Base-by-base conservation (phyloP, 2,888 invertebrate genomes). In the Leistus spinibarbis region DNA sequence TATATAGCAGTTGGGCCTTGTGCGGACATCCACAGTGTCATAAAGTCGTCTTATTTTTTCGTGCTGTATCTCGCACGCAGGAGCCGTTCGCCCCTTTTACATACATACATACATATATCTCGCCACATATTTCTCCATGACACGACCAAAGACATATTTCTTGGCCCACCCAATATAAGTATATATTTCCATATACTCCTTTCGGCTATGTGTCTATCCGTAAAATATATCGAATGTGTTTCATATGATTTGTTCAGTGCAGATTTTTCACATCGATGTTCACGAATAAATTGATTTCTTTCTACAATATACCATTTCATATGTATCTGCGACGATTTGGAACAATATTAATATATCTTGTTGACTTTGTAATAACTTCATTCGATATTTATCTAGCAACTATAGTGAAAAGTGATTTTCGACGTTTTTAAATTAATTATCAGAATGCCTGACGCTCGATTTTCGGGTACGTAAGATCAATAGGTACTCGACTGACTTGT, bases 1-100 rank as follows among this genome's bases (percentile, higher is more conserved):
- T 66, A 72, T 72, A 72, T 72, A 72, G 63, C 64, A 64, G 64
- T 65, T 57, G 66, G 72, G 65, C 10, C 54, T 27, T 54, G 63
- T 63, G 56, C 56, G 68, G 54, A 54, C 54, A 23, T 56, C 69
- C 63, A 19, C 54, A 19, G 71, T 71, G 66, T 72, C 72, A 72
- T 72, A 72, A 72, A 72, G 72, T 66, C 72, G 66, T 66, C 72
- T 23, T 4, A 16, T 19, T 19, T 23, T 57, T 16, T 27, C 23
- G 56, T 20, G 40, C 60, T 69, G 3, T 7, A 13, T 16, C 53
- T 23, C 24, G 24, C 40, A 40, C 40, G 40, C 40, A 40, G 40
- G 10, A 40, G 40, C 13, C 40, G 13, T 7, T 40, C 40, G 57
- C 9, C 16, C 22, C 60, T 22, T 60, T 60, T 60, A 60, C 60